Conservation (phyloP, 2,797 vertebrate species). For the Nasua narica region DNA sequence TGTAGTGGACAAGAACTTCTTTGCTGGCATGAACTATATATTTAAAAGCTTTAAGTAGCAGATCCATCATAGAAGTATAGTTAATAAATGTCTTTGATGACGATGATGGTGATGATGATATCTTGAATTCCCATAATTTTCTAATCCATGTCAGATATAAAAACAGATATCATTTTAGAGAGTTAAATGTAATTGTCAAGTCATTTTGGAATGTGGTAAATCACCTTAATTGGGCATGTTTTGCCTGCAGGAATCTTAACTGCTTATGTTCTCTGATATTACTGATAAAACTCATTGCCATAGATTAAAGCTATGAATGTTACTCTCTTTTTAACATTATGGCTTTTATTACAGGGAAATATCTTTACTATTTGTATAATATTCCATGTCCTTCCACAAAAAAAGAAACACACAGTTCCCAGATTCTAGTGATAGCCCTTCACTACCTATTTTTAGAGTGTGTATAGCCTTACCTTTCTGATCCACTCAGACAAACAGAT, state of each 20-base stretch:
- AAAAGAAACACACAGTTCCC: background rate
- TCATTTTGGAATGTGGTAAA: conserved; percentile 73
- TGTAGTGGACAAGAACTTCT: background rate
- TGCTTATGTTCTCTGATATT: conserved; percentile 70
- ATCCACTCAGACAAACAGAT: background rate
- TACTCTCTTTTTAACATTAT: conserved; percentile 49
- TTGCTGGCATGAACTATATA: background rate
- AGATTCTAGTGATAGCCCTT: background rate
- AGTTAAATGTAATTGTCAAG: conserved; percentile 73
- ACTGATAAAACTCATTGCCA: conserved; percentile 71
- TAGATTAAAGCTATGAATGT: conserved; percentile 68
- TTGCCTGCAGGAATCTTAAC: conserved; percentile 72
- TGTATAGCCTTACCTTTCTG: background rate
- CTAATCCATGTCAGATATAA: conserved; percentile 58
- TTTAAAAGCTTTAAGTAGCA: conserved; percentile 36
- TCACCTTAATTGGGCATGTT: conserved; percentile 72
- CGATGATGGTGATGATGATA: conserved; percentile 25
- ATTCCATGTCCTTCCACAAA: conserved; percentile 17
- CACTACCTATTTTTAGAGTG: background rate
- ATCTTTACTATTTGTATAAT: conserved; percentile 51
- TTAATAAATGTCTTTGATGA: conserved; percentile 48
- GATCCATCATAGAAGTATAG: conserved; percentile 25
- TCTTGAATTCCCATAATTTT: conserved; percentile 65
- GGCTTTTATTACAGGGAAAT: conserved; percentile 50
- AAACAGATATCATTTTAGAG: conserved; percentile 66